These are phyloP conservation scores for Vanessa cardui DNA, from an alignment of 2,888 invertebrate species.

Conservation along the genomic window DNA sequence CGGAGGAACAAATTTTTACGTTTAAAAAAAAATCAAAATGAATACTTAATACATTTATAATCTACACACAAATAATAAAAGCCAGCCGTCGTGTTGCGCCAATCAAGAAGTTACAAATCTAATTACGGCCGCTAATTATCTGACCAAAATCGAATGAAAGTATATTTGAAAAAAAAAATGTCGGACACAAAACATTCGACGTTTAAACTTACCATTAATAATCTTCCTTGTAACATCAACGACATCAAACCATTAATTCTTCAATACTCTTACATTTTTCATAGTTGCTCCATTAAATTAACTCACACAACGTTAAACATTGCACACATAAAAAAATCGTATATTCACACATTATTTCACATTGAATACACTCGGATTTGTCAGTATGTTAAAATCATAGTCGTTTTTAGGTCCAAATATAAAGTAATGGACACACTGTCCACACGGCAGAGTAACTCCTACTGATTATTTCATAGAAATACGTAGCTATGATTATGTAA, in stretches of 20 bases:
- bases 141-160: slow-evolving; percentile 32
- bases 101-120: slow-evolving; percentile 42
- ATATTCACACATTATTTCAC: slow-evolving; percentile 31
- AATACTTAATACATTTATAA: slow-evolving; percentile 14
- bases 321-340: slow-evolving; percentile 15
- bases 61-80: slow-evolving; percentile 24
- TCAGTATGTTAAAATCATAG: slow-evolving; percentile 20
- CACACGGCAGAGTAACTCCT: slow-evolving; percentile 49
- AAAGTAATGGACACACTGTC: slow-evolving; percentile 27
- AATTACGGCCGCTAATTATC: slow-evolving; percentile 42
- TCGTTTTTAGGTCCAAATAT: slow-evolving; percentile 19
- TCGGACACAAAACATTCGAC: slow-evolving; percentile 16
- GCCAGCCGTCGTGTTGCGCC: slow-evolving; percentile 31
- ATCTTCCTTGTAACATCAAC: slow-evolving; percentile 37
- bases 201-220: slow-evolving; percentile 46
- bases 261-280: slow-evolving; percentile 34
- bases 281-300: slow-evolving; percentile 24
- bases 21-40: not conserved
- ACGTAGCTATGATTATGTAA: slow-evolving; percentile 62
- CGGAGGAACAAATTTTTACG: not conserved
- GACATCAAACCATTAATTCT: slow-evolving; percentile 43
- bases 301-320: slow-evolving; percentile 10
- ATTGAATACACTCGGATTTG: slow-evolving; percentile 19
- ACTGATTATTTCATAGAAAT: slow-evolving; percentile 76
- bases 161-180: slow-evolving; percentile 14